phyloP scores from a whole-genome alignment of 2,797 vertebrate genomes.

The Arnoldichthys spilopterus region DNA sequence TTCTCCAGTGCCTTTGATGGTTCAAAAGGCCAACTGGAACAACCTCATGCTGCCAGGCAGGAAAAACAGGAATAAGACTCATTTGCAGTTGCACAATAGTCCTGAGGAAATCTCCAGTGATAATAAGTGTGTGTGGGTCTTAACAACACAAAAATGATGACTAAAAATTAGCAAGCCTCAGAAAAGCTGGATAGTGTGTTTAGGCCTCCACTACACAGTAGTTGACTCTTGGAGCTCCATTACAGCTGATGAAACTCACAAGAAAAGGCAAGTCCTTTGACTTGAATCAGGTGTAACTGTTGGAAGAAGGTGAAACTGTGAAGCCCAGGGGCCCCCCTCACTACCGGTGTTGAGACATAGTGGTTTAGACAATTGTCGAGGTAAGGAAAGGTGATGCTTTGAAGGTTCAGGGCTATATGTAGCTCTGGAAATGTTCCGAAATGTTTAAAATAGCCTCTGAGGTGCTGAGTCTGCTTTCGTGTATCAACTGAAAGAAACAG shows the following conservation, averaged over 20 bases:
- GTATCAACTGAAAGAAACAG: background rate
- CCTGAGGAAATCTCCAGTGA: constrained; percentile 66
- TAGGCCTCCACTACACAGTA: background rate
- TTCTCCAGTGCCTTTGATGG: constrained; percentile 43
- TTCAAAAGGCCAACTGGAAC: constrained; percentile 73
- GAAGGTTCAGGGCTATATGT: constrained; percentile 8
- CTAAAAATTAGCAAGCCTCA: background rate
- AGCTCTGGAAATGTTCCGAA: constrained; percentile 5
- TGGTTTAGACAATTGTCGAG: constrained; percentile 19
- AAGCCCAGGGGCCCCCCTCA: background rate
- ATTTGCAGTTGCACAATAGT: constrained; percentile 74
- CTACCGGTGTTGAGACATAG: constrained; percentile 5
- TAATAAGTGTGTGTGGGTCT: constrained; percentile 53
- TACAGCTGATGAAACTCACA: background rate
- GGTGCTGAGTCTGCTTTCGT: background rate
- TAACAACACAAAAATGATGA: background rate
- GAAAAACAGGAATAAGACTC: constrained; percentile 83
- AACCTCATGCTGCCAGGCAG: constrained; percentile 75
- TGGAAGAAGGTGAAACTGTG: background rate
- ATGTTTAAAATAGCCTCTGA: background rate
- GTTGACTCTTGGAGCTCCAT: background rate
- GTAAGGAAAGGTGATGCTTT: constrained; percentile 35
- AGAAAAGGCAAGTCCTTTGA: constrained; percentile 9
- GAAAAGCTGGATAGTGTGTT: constrained; percentile 2
- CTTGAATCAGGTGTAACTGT: background rate